phyloP scores from a whole-genome alignment of 2,113 vertebrate species.

The Leucopsar rothschildi region DNA sequence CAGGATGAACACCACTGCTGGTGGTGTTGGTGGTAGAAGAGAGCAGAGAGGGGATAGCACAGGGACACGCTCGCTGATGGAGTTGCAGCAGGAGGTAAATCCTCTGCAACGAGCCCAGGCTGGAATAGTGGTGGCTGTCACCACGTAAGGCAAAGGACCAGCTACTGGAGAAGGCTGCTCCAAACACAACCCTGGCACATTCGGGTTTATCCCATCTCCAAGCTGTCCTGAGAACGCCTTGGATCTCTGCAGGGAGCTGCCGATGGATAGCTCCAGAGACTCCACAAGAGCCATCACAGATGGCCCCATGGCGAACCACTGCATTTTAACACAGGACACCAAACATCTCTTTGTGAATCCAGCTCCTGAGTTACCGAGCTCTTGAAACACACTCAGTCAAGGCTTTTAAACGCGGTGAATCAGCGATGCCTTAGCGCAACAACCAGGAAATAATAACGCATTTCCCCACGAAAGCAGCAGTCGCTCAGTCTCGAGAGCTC shows the following conservation, averaged over 20 bases:
- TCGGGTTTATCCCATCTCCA: neutral
- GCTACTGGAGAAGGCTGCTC: neutral
- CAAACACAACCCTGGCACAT: neutral
- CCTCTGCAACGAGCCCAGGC: neutral
- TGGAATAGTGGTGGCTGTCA: neutral
- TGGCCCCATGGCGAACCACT: neutral
- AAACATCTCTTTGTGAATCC: neutral
- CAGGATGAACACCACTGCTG: neutral
- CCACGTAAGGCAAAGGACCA: neutral
- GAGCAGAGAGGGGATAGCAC: neutral
- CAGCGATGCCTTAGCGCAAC: neutral
- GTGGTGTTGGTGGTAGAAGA: accelerated
- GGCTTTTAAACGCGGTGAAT: neutral
- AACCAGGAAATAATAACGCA: neutral
- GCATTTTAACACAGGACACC: neutral
- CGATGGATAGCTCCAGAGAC: accelerated
- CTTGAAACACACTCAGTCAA: neutral
- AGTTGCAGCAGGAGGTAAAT: neutral
- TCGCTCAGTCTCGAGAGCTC: neutral
- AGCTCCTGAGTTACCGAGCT: neutral
- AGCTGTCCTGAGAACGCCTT: accelerated
- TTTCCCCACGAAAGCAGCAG: neutral
- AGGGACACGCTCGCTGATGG: neutral
- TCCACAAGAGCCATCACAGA: neutral
- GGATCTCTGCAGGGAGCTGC: neutral